These are phyloP conservation scores for Meta bourneti DNA, from an alignment of 2,888 invertebrate species.

Conservation along the genomic window DNA sequence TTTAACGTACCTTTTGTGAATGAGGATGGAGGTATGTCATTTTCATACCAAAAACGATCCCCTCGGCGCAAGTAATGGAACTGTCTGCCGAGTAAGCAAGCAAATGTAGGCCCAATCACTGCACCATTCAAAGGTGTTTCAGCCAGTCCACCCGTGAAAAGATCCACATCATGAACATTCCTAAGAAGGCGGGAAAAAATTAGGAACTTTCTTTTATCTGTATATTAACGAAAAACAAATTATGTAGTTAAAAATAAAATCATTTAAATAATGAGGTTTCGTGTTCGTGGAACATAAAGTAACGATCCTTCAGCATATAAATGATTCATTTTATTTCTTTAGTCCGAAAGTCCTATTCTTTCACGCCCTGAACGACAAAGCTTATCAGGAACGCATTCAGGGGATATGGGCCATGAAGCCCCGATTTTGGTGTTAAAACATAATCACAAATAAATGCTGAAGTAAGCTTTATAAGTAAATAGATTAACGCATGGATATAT, in stretches of 20 bases:
- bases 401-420: too few relatives aligned
- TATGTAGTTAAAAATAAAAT: conserved; percentile 1
- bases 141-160: conserved; percentile 91
- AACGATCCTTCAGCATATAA: too few relatives aligned
- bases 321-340: too few relatives aligned
- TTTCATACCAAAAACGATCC: conserved; percentile 97
- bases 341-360: too few relatives aligned
- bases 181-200: conserved; percentile 78
- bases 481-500: too few relatives aligned
- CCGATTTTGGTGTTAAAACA: too few relatives aligned
- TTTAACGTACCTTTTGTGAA: conserved; percentile 83
- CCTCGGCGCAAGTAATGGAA: conserved; percentile 90
- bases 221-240: not conserved
- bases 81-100: conserved; percentile 90
- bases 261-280: too few relatives aligned
- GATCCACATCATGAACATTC: conserved; percentile 89
- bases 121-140: conserved; percentile 90
- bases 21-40: conserved; percentile 93
- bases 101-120: conserved; percentile 92
- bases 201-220: not conserved
- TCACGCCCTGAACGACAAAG: too few relatives aligned
- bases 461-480: too few relatives aligned
- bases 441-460: too few relatives aligned
- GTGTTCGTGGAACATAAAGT: too few relatives aligned
- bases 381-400: too few relatives aligned